phyloP scores from a whole-genome alignment of 2,797 vertebrate genomes.

The Xiphorhynchus erythropygius region DNA sequence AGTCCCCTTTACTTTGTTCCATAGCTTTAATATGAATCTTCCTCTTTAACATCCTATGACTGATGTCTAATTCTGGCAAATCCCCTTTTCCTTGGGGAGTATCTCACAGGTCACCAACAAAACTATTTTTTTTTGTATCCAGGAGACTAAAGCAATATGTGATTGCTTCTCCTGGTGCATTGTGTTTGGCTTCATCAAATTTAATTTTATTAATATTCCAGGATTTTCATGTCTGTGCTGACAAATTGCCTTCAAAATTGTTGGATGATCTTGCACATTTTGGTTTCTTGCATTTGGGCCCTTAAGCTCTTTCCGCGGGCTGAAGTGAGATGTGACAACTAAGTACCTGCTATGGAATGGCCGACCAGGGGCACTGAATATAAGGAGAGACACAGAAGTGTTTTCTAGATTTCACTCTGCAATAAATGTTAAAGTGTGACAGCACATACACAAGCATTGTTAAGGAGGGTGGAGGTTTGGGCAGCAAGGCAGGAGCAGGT shows the following conservation, averaged over 20 bases:
- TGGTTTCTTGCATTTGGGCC: not conserved
- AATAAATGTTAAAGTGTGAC: not conserved
- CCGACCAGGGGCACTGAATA: not conserved
- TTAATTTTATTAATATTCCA: not conserved
- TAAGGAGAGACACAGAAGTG: not conserved
- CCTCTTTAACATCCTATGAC: not conserved
- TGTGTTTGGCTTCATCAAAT: not conserved
- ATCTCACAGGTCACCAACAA: not conserved
- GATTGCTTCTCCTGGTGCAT: not conserved
- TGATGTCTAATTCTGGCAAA: not conserved
- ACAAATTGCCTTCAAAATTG: not conserved
- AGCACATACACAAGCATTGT: not conserved
- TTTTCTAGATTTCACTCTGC: not conserved
- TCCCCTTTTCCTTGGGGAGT: not conserved
- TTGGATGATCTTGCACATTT: not conserved
- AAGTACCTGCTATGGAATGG: not conserved
- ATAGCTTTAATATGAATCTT: not conserved
- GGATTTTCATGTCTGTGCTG: not conserved
- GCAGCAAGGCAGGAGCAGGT: not conserved
- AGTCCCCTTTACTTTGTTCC: not conserved
- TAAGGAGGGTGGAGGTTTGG: not conserved
- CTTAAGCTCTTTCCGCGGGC: not conserved
- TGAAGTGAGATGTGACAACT: not conserved
- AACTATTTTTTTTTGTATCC: not conserved
- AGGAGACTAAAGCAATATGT: not conserved